Evolutionary conservation across 2,113 vertebrate species (phyloP).

Genomic region (Dissostichus mawsoni): DNA sequence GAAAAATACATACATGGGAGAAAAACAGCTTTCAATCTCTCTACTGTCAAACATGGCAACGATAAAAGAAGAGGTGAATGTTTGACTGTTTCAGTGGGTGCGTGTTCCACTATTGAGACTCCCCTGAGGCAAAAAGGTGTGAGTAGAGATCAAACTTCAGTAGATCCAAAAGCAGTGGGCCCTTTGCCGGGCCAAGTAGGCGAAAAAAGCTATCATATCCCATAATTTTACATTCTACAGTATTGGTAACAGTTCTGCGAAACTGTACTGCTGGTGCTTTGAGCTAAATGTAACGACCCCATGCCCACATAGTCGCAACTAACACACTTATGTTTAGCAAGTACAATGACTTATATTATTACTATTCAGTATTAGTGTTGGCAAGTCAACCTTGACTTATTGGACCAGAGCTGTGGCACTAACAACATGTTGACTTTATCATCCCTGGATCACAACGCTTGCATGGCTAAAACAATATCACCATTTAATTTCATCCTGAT

Average conservation of each 20-base stretch:
- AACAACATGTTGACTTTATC: background rate
- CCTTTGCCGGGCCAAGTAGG: background rate
- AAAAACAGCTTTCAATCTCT: constrained; percentile 3
- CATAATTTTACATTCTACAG: background rate
- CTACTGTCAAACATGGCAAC: constrained; percentile 23
- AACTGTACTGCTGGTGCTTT: background rate
- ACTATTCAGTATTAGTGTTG: background rate
- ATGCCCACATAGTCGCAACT: background rate
- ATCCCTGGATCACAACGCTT: background rate
- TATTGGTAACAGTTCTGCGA: background rate
- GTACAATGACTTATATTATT: background rate
- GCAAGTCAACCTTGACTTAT: background rate
- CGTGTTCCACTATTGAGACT: background rate
- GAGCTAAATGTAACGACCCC: background rate
- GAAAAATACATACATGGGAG: constrained; percentile 19
- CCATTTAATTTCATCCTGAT: background rate
- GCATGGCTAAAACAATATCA: background rate
- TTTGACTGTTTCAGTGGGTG: constrained; percentile 33
- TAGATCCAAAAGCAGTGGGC: constrained; percentile 42
- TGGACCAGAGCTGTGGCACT: background rate
- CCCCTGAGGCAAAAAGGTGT: constrained; percentile 43
- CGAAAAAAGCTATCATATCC: background rate
- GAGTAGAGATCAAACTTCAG: constrained; percentile 63
- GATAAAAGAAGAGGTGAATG: constrained; percentile 24
- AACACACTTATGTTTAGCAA: background rate